Percentiles rank a stretch among this genome's conserved stretches.
Conservation (phyloP, 2,888 invertebrate species). For the Lomographa bimaculata region DNA sequence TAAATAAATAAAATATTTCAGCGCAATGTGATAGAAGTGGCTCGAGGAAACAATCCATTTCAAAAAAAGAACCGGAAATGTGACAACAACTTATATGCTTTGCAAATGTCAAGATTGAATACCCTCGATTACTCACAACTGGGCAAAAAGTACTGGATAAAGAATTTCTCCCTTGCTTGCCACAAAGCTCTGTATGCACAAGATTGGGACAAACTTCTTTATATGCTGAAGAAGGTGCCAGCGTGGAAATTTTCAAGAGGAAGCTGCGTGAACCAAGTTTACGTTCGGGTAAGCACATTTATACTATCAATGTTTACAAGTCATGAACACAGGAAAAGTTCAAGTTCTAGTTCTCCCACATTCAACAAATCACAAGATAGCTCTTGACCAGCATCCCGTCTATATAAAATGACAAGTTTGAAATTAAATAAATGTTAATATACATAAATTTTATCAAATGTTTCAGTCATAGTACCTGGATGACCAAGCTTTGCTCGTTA, state of each 20-base stretch:
- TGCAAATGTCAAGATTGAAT: slow-evolving; percentile 40
- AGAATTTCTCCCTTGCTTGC: slow-evolving; percentile 19
- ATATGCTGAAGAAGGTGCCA: slow-evolving; percentile 59
- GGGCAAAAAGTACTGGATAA: slow-evolving; percentile 8
- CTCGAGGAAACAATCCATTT: background rate
- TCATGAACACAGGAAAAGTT: no score
- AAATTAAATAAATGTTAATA: no score
- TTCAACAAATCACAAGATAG: no score
- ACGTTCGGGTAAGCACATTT: slow-evolving; percentile 52
- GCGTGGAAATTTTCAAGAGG: slow-evolving; percentile 50
- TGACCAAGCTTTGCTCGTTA: no score
- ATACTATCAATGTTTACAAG: no score
- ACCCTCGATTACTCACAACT: slow-evolving; percentile 5
- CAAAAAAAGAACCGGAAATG: slow-evolving; percentile 15
- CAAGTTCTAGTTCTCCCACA: no score
- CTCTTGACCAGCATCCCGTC: no score
- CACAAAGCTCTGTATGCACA: slow-evolving; percentile 63
- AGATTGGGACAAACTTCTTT: slow-evolving; percentile 66
- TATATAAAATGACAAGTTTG: no score
- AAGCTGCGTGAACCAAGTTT: slow-evolving; percentile 40
- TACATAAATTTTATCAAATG: no score
- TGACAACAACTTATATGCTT: slow-evolving; percentile 32
- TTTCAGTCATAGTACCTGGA: no score
- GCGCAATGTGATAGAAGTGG: slow-evolving; percentile 47
- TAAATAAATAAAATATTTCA: no score